Evolutionary conservation across 1,140 invertebrate genomes (phyloP), one percentile per base, ranked within the genome.

Genomic region (Scaptomyza pallida): DNA sequence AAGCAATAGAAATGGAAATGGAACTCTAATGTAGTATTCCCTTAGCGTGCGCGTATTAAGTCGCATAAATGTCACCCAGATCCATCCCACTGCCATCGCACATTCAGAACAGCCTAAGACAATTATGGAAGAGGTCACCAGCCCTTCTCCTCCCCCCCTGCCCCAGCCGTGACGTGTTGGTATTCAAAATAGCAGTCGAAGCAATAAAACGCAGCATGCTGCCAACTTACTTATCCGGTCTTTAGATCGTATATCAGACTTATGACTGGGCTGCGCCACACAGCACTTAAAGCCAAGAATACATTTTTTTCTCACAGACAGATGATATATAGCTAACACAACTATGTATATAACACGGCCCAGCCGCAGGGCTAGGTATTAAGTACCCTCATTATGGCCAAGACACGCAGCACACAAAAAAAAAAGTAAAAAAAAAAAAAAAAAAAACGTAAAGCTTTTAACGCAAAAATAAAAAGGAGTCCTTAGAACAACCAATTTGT

Each of bases 321-420:
- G 33, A 61, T 69, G 57, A 56, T 72, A 45, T 65, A 72, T 76
- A 37, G 33, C 33, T 37, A 37, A 37, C 33, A 37, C 33, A 37
- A 26, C 23, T 37, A 37, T 37, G 12, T 44, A 44, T 44, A 44
- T 44, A 19, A 44, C 45, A 68, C 23, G 37, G 52, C 2, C 13
- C 26, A 15, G 60, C 51, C 59, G 37, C 35, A 67, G 40, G 54
- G 67, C 64, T 59, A 82, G 67, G 78, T 78, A 82, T 88, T 89
- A 89, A 89, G 81, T 89, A 89, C 82, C 86, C 86, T 89, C 86
- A 89, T 89, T 89, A 89, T 62, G 72, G 55, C 68, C 75, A 72
- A 52, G 81, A 86, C 86, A 89, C 86, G 86, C 80, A 81, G 71
- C 63, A 60, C 41, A 67, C 17, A 17, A 51, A 67, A 80, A 40